Evolutionary conservation across 1,140 invertebrate species (phyloP), one percentile per base, ranked within the genome.

Genomic region (Anoplolepis gracilipes): DNA sequence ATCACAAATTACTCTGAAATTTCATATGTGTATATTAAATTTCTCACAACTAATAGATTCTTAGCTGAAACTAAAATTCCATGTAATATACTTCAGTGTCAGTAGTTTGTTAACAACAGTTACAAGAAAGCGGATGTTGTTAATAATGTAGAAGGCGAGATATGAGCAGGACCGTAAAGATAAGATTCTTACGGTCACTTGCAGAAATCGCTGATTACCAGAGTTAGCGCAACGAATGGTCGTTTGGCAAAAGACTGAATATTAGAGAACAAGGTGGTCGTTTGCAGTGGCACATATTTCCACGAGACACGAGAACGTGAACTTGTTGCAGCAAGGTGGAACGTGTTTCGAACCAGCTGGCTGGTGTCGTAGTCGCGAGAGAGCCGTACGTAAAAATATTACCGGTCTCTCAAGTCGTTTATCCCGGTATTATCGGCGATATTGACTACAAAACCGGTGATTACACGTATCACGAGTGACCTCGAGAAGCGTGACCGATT

Each of bases 231-330:
- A 39, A 65, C 39, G 11, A 77, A 46, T 16, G 19, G 22, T 30
- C 13, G 62, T 77, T 39, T 7, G 70, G 46, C 36, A 55, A 79
- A 55, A 13, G 8, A 81, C 46, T 69, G 46, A 33, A 76, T 42
- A 39, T 28, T 13, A 61, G 19, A 19, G 39, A 81, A 28, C 11
- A 33, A 55, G 8, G 30, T 33, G 39, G 22, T 69, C 30, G 62
- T 79, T 79, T 16, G 22, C 77, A 30, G 61, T 33, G 62, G 28
- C 77, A 70, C 22, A 81, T 67, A 79, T 70, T 81, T 69, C 19
- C 16, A 16, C 19, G 8, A 53, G 49, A 39, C 64, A 69, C 33
- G 25, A 55, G 49, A 39, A 57, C n/a, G 22, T 25, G 7, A 28
- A 76, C 10, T 22, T 28, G n/a, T 57, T 33, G 28, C 59, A 10